Conservation (phyloP, 2,113 vertebrate genomes). For the Mesocricetus auratus region DNA sequence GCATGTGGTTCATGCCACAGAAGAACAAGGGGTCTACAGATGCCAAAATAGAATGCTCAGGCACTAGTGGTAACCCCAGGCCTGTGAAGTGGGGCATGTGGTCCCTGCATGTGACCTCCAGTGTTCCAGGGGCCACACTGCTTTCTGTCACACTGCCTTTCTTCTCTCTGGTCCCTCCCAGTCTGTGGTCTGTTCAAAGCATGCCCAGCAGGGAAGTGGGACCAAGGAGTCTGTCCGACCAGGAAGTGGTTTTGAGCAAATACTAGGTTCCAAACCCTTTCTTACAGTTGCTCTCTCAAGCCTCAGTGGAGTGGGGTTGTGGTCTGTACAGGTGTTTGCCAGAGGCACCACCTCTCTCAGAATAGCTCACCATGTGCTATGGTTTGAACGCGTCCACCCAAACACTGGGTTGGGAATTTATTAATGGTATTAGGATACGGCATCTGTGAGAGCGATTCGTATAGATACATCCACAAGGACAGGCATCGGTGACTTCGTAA, state of each 20-base stretch:
- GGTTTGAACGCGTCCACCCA: not conserved
- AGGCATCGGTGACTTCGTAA: not conserved
- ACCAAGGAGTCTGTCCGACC: not conserved
- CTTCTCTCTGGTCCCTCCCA: not conserved
- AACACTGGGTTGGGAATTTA: not conserved
- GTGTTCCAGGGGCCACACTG: not conserved
- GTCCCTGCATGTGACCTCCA: not conserved
- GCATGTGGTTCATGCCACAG: not conserved
- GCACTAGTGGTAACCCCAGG: not conserved
- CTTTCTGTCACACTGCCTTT: not conserved
- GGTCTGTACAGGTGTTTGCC: not conserved
- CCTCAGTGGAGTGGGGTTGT: not conserved
- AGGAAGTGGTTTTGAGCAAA: slow-evolving; percentile 63
- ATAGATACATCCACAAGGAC: not conserved
- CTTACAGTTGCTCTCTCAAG: not conserved
- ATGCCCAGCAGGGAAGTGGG: not conserved
- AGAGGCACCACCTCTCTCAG: not conserved
- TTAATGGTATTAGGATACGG: not conserved
- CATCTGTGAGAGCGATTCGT: not conserved
- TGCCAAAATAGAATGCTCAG: not conserved
- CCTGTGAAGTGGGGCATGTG: not conserved
- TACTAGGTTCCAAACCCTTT: not conserved
- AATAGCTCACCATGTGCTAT: not conserved
- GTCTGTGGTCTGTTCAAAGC: slow-evolving; percentile 65
- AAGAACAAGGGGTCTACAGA: not conserved